These are phyloP conservation scores for Nyctalus aviator DNA, from an alignment of 2,797 vertebrate genomes.

Conservation along the genomic window DNA sequence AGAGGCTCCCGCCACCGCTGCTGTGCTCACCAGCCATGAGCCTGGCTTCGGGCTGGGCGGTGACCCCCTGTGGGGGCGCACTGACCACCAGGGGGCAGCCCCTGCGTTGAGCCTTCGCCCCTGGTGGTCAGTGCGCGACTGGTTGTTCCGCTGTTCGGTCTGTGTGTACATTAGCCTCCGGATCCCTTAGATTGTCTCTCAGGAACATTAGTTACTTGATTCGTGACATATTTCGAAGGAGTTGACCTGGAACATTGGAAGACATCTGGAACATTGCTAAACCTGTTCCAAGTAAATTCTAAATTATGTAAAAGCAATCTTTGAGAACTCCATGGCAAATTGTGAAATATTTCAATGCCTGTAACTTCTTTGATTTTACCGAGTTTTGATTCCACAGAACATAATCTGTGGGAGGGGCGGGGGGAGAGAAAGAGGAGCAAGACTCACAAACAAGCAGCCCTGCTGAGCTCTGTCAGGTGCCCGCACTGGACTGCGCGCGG, in stretches of 20 bases:
- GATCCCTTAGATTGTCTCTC: neutral
- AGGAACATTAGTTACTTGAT: neutral
- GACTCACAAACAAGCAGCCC: neutral
- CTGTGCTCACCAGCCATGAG: no score
- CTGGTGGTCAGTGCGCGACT: no score
- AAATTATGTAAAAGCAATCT: neutral
- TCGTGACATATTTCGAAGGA: neutral
- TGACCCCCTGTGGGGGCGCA: no score
- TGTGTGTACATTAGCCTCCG: no score
- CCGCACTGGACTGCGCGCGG: neutral
- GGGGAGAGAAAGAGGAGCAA: neutral
- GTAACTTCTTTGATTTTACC: neutral
- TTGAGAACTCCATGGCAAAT: neutral
- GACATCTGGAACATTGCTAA: neutral
- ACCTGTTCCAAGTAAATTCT: neutral
- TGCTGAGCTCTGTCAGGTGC: neutral
- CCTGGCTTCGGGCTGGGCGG: no score
- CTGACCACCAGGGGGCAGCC: no score
- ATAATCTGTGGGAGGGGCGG: neutral
- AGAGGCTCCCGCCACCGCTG: no score
- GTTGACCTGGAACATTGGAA: conserved; percentile 17
- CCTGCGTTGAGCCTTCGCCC: no score
- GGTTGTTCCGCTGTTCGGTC: no score
- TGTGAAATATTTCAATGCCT: neutral
- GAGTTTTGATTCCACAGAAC: neutral